Evolutionary conservation across 2,888 invertebrate genomes (phyloP).

Genomic region (Hirtodrosophila alboralis): DNA sequence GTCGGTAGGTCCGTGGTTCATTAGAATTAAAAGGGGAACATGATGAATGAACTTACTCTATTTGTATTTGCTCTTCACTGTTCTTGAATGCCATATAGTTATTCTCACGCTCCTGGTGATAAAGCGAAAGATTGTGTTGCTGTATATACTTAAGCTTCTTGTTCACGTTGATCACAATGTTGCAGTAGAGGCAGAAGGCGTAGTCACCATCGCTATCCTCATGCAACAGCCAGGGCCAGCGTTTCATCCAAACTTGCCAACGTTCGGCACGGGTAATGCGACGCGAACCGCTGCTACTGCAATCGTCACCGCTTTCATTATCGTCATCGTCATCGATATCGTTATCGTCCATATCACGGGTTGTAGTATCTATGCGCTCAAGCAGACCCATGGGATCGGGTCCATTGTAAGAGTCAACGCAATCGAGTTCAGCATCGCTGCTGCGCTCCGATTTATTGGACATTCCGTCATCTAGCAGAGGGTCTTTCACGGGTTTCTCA

Average conservation of each 20-base stretch:
- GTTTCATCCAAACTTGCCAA: conserved; percentile 68
- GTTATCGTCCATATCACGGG: conserved; percentile 19
- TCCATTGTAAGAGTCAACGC: conserved; percentile 42
- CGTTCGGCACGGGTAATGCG: conserved; percentile 26
- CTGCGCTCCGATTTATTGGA: conserved; percentile 44
- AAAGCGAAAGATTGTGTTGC: conserved; percentile 67
- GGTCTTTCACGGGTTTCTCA: conserved; percentile 18
- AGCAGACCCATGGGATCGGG: conserved; percentile 77
- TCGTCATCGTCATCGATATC: conserved; percentile 36
- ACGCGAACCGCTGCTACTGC: conserved; percentile 24
- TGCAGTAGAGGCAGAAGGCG: conserved; percentile 78
- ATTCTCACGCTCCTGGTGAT: conserved; percentile 74
- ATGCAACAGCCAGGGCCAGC: conserved; percentile 75
- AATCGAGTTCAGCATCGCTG: conserved; percentile 53
- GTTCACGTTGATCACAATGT: conserved; percentile 57
- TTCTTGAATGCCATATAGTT: conserved; percentile 72
- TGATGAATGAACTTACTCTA: conserved; percentile 33
- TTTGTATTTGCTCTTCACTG: conserved; percentile 46
- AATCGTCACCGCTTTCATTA: conserved; percentile 52
- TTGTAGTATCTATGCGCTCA: conserved; percentile 47
- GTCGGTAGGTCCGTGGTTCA: too few relatives aligned
- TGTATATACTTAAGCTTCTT: conserved; percentile 44
- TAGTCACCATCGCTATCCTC: conserved; percentile 61
- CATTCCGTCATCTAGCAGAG: conserved; percentile 20
- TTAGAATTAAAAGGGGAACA: too few relatives aligned